Percentiles rank a stretch among this genome's conserved stretches.
phyloP scores from a whole-genome alignment of 2,113 vertebrate genomes.

The Tauraco erythrolophus region DNA sequence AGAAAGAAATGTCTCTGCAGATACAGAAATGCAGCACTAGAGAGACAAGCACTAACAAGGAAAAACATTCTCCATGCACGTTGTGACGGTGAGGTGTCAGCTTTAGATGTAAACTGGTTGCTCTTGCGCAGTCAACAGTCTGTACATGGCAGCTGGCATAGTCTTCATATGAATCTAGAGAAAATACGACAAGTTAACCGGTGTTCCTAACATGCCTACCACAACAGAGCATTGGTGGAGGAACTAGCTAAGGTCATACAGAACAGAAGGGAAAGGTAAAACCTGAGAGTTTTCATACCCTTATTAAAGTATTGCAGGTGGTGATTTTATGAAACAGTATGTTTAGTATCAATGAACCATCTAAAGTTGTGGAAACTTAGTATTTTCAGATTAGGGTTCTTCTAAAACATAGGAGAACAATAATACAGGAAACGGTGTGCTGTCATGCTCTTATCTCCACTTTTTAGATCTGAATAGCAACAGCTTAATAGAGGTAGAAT shows the following conservation, averaged over 20 bases:
- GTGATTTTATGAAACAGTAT: not conserved
- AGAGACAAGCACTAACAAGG: conserved; percentile 78
- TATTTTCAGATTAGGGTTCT: not conserved
- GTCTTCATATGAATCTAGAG: conserved; percentile 98
- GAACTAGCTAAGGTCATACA: not conserved
- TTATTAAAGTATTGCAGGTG: not conserved
- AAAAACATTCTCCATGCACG: conserved; percentile 76
- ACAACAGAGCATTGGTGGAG: not conserved
- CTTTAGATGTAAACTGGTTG: conserved; percentile 96
- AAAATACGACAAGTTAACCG: not conserved
- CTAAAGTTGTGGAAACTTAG: not conserved
- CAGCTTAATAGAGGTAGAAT: not conserved
- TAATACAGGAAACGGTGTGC: not conserved
- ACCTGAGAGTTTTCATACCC: not conserved
- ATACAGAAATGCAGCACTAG: conserved; percentile 80
- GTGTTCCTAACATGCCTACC: not conserved
- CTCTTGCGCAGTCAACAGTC: conserved; percentile 96
- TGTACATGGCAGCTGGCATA: conserved; percentile 98
- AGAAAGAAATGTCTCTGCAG: conserved; percentile 56
- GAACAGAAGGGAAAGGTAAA: not conserved
- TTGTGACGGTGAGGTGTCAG: not conserved
- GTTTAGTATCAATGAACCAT: not conserved
- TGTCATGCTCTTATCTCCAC: not conserved
- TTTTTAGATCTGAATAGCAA: not conserved
- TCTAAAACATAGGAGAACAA: not conserved